Evolutionary conservation across 2,888 invertebrate genomes (phyloP), one percentile per base, ranked within the genome.

Genomic region (Drosophila mulleri): DNA sequence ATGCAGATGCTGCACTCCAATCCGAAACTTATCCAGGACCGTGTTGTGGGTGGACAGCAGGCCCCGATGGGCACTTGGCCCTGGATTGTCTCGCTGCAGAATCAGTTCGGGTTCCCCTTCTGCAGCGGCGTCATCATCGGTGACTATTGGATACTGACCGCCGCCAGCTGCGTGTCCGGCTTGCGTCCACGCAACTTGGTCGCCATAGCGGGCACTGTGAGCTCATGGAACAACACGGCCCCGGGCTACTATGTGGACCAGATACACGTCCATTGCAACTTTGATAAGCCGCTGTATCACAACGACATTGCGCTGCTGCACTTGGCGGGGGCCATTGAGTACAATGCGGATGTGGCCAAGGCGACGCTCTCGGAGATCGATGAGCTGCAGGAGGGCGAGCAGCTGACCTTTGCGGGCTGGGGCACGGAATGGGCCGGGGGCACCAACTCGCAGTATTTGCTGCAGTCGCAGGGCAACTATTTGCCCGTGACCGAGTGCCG

Each of bases 231-330:
- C 3, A 29, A 53, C 0, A 67, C 71, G 0, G 82, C 78, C 6
- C 58, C 68, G 5, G 68, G 56, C 14, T 82, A 86, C 41, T 45
- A 8, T 23, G 72, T 84, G 39, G 78, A 81, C 6, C 42, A 67
- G 44, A 71, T 88, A 3, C 61, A 77, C 32, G 29, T 78, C 4
- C 91, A 91, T 37, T 90, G 90, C 48, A 89, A 88, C 18, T 91
- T 88, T 14, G 82, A 90, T 58, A 69, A 70, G 26, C 91, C 91
- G 0, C 44, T 72, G 0, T 88, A 80, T 57, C 74, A 91, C 50
- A 94, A 96, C 85, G 96, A 96, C 77, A 95, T 96, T 52, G 96
- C 95, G 0, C 89, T 96, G 2, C 82, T 96, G 1, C 94, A 94
- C 78, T 92, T 96, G 26, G 91, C 92, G 0, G 80, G 92, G 0